Evolutionary conservation across 2,888 invertebrate genomes (phyloP), one percentile per base, ranked within the genome.

Genomic region (Orgyia antiqua): DNA sequence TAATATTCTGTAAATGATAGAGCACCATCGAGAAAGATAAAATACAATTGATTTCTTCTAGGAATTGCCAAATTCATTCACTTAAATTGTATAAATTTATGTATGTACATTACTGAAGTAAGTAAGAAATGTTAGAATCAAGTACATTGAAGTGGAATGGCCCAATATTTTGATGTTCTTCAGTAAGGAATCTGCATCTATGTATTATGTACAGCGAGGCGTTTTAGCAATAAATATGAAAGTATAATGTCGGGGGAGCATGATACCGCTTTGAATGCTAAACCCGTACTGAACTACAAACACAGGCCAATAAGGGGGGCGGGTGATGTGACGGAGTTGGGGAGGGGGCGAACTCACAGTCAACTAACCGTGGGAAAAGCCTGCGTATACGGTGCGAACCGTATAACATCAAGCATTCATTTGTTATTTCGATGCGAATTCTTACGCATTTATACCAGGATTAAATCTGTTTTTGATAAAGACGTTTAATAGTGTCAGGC

Each of bases 211-310:
- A 59, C 61, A 64, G 66, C 61, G 68, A 65, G 68, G 69, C 72
- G 75, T 72, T 73, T 74, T 67, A 72, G 74, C 68, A 78, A 78
- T 78, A 79, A 78, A 77, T 80, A 79, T 78, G 70, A 74, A 77
- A 76, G 75, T 80, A 73, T 82, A 77, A 80, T 82, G 75, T 71
- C 59, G 64, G 62, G 65, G 61, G 74, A 71, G 76, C 68, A 71
- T 72, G 74, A 72, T 68, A 66, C 63, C 69, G 74, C 75, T 79
- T 74, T 78, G 78, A 78, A 83, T 80, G 76, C 79, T 78, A 78
- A 76, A 69, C 76, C 67, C 75, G 79, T 76, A 78, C 75, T 75
- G 75, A 72, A 76, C 70, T 72, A 76, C 76, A 75, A 76, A 76
- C 75, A 74, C 67, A 58, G 63, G 64, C 58, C 56, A 56, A 51